phyloP scores from a whole-genome alignment of 2,888 invertebrate genomes.

The Yponomeuta plumbellus region DNA sequence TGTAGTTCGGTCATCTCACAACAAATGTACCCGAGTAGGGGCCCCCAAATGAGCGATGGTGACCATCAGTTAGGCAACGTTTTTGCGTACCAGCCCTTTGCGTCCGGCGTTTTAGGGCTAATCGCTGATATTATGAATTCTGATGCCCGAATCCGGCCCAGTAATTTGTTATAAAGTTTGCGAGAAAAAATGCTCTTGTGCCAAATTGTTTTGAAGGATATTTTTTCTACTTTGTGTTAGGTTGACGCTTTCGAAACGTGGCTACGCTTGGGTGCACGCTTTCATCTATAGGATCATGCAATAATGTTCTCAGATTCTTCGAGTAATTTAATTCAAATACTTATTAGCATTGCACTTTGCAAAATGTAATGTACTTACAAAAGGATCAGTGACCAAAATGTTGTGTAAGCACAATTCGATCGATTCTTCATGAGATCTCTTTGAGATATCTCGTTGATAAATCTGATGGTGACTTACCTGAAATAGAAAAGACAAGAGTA shows the following conservation, averaged over 20 bases:
- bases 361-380: too few relatives aligned
- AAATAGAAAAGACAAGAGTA: not conserved
- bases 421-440: not conserved
- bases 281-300: too few relatives aligned
- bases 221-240: not conserved
- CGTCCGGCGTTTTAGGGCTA: slow-evolving; percentile 29
- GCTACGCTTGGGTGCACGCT: too few relatives aligned
- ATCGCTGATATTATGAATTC: slow-evolving; percentile 45
- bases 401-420: too few relatives aligned
- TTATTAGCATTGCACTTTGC: too few relatives aligned
- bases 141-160: slow-evolving; percentile 28
- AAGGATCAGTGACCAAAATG: too few relatives aligned
- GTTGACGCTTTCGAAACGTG: not conserved
- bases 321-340: too few relatives aligned
- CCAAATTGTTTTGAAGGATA: not conserved
- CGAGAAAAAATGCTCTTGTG: not conserved
- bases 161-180: not conserved
- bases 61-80: slow-evolving; percentile 40
- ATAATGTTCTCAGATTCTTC: too few relatives aligned
- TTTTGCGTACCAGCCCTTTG: slow-evolving; percentile 37
- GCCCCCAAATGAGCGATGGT: slow-evolving; percentile 44
- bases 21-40: not conserved
- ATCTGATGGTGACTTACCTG: not conserved
- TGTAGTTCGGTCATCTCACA: too few relatives aligned
- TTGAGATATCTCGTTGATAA: not conserved